Evolutionary conservation across 1,140 invertebrate species (phyloP).

Genomic region (Aphaenogaster floridana): DNA sequence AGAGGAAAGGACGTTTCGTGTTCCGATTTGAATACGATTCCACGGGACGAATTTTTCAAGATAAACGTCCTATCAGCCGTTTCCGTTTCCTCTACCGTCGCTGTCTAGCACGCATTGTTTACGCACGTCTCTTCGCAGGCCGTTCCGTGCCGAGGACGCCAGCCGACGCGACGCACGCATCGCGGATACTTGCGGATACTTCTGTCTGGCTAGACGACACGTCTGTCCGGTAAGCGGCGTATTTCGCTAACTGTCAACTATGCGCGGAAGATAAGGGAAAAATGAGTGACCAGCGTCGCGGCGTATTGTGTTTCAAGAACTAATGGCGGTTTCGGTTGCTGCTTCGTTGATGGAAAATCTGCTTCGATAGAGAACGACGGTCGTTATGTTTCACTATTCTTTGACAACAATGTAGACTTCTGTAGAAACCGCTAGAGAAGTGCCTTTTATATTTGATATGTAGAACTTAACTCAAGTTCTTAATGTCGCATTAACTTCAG

Average conservation of each 20-base stretch:
- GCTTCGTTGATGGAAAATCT: constrained; percentile 18
- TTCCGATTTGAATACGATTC: constrained; percentile 79
- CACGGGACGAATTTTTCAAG: constrained; percentile 67
- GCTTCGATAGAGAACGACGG: background rate
- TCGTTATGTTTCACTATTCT: background rate
- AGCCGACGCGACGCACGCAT: constrained; percentile 24
- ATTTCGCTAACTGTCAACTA: constrained; percentile 34
- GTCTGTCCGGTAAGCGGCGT: constrained; percentile 29
- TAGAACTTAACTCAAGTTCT: background rate
- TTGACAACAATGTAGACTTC: background rate
- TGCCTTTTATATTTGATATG: background rate
- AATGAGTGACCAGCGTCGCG: constrained; percentile 38
- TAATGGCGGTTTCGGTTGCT: constrained; percentile 52
- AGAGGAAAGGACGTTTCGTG: constrained; percentile 79
- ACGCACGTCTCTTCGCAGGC: constrained; percentile 18
- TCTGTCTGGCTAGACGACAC: constrained; percentile 49
- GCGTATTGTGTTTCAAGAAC: constrained; percentile 50
- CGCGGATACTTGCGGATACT: constrained; percentile 10
- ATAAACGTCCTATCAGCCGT: constrained; percentile 72
- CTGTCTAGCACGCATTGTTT: constrained; percentile 20
- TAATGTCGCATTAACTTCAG: too few relatives aligned
- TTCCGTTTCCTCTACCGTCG: constrained; percentile 70
- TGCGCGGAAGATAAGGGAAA: constrained; percentile 42
- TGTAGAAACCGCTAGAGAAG: background rate
- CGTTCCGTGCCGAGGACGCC: background rate